These are phyloP conservation scores for Catharus ustulatus DNA, from an alignment of 2,797 vertebrate species.

Conservation along the genomic window DNA sequence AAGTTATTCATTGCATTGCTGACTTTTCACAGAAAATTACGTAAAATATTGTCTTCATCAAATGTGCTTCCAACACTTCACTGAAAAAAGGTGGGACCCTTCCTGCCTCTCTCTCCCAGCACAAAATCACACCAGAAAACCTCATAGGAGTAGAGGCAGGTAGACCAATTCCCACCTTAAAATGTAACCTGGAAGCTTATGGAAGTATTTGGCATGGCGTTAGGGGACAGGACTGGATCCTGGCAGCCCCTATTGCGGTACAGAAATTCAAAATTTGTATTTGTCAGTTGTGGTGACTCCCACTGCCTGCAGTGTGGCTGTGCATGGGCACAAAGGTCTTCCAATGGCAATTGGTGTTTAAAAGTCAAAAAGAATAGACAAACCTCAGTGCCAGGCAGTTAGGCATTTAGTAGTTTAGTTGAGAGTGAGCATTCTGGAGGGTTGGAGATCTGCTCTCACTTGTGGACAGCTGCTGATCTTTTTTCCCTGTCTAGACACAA, in stretches of 20 bases:
- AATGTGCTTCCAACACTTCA: background rate
- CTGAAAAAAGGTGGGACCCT: background rate
- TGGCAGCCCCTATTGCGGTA: background rate
- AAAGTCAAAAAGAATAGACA: background rate
- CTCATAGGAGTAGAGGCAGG: background rate
- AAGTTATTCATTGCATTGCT: background rate
- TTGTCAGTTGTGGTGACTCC: background rate
- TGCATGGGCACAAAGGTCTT: background rate
- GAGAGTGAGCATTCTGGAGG: background rate
- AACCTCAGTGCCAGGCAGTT: background rate
- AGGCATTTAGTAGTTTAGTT: background rate
- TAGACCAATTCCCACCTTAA: background rate
- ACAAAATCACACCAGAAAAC: background rate
- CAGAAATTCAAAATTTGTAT: background rate
- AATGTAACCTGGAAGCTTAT: background rate
- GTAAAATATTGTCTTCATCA: background rate
- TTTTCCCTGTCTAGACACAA: background rate
- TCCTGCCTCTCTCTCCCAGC: background rate
- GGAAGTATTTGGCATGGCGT: background rate
- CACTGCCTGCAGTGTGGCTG: background rate
- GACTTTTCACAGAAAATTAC: background rate
- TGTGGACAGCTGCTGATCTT: background rate
- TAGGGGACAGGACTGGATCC: background rate
- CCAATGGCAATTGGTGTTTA: background rate
- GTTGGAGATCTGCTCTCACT: background rate